A percentile compares a stretch with the other conserved stretches of the same genome.
These are phyloP conservation scores for Sylvilagus floridanus DNA, from an alignment of 2,797 vertebrate species.

Conservation along the genomic window DNA sequence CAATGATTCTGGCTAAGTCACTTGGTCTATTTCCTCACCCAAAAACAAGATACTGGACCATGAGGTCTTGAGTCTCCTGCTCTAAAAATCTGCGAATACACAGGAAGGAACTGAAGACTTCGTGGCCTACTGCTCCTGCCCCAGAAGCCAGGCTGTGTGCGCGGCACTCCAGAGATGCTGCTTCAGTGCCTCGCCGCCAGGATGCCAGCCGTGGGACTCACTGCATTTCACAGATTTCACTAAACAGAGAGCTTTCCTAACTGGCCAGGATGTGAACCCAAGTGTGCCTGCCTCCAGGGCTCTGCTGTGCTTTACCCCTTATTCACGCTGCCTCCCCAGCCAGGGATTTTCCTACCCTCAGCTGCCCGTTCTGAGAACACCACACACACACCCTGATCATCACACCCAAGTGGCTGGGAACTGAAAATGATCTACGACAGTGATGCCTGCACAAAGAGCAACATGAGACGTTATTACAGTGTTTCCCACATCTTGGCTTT, in stretches of 20 bases:
- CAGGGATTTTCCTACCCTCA: slow-evolving; percentile 13
- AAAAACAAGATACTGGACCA: neutral
- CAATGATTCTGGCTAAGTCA: neutral
- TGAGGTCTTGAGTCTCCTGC: neutral
- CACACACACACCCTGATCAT: neutral
- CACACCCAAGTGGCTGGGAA: neutral
- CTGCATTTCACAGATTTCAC: neutral
- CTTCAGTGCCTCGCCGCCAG: neutral
- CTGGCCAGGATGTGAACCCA: neutral
- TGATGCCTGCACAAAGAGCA: slow-evolving; percentile 14
- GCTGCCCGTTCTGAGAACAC: neutral
- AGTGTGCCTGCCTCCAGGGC: neutral
- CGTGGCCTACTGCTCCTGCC: neutral
- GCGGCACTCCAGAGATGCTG: neutral
- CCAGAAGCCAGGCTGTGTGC: neutral
- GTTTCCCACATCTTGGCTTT: neutral
- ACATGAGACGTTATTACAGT: neutral
- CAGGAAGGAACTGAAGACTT: neutral
- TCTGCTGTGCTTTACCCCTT: neutral
- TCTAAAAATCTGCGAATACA: slow-evolving; percentile 14
- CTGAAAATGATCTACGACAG: neutral
- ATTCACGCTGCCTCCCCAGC: slow-evolving; percentile 9
- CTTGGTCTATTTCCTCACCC: neutral
- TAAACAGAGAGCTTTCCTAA: neutral
- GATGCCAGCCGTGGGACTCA: neutral